Percentiles rank a stretch among this genome's conserved stretches.
phyloP scores from a whole-genome alignment of 2,113 vertebrate genomes.

The Heterochromis multidens region DNA sequence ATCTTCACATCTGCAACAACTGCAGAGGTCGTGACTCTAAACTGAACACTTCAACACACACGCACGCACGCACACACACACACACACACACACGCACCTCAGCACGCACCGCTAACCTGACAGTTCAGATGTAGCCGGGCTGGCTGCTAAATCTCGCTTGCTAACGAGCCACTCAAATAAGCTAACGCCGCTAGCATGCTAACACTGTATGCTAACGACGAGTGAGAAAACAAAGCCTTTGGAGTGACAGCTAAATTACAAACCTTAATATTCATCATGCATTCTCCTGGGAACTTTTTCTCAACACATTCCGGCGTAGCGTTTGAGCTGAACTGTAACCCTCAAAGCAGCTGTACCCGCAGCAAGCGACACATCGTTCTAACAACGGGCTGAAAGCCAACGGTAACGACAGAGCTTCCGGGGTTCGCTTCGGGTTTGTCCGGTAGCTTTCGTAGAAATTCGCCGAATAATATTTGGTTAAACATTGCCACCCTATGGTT shows the following conservation, averaged over 20 bases:
- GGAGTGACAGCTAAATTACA: not conserved
- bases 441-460: conserved; percentile 19
- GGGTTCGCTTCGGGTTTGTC: conserved; percentile 44
- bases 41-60: not conserved
- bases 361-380: conserved; percentile 32
- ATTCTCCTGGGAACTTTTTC: not conserved
- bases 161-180: conserved; percentile 20
- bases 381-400: conserved; percentile 40
- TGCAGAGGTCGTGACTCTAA: conserved; percentile 39
- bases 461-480: not conserved
- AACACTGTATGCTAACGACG: not conserved
- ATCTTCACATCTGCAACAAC: not conserved
- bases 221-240: not conserved
- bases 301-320: conserved; percentile 5
- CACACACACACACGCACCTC: not conserved
- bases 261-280: conserved; percentile 29
- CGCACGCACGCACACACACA: not conserved
- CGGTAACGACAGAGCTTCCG: conserved; percentile 49
- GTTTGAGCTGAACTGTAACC: not conserved
- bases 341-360: not conserved
- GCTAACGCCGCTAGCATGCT: conserved; percentile 50
- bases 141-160: conserved; percentile 15
- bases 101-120: not conserved
- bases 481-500: not conserved
- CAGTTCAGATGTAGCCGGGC: not conserved